Evolutionary conservation across 1,140 invertebrate genomes (phyloP), one percentile per base, ranked within the genome.

Genomic region (Harlomillsia oculata): DNA sequence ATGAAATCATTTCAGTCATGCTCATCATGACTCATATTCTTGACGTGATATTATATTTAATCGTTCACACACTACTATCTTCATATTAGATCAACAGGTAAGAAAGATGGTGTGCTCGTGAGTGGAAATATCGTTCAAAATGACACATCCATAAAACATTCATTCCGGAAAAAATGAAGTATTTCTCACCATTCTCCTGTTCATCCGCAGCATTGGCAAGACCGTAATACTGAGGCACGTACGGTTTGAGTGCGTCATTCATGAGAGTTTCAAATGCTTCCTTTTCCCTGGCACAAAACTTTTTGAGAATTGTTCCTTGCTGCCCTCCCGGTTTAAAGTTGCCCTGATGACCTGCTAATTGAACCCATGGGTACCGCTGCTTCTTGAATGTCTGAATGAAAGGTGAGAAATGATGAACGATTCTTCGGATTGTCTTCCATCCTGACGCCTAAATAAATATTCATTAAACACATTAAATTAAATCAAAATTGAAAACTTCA

Each of bases 351-450:
- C 64, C 53, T 45, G 63, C 62, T 50, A 66, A 37, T 71, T 96
- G 92, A 28, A 97, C 87, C 92, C 92, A 97, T 45, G 89, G 91
- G 75, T 96, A 95, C 59, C 85, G 77, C 72, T 91, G 85, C 71
- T 93, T 92, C 71, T 93, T 94, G 77, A 93, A 95, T 0, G 89
- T 94, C 74, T 95, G 92, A 69, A 94, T 88, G 76, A 96, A 96
- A 21, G 90, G 91, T 28, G 90, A 91, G 88, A 89, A 93, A 69
- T 91, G 87, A 32, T 65, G 59, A 29, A 96, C 89, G 51, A 93
- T 89, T 69, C 90, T 94, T 41, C 89, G 77, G 29, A 95, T 79
- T 73, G 93, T 94, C 56, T 85, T 78, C 92, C 90, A 96, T 66
- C 86, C 87, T 41, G 89, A 93, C 67, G 83, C 82, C 89, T 94